Base-by-base conservation (phyloP, 2,113 vertebrate species). In the Blennius ocellaris region DNA sequence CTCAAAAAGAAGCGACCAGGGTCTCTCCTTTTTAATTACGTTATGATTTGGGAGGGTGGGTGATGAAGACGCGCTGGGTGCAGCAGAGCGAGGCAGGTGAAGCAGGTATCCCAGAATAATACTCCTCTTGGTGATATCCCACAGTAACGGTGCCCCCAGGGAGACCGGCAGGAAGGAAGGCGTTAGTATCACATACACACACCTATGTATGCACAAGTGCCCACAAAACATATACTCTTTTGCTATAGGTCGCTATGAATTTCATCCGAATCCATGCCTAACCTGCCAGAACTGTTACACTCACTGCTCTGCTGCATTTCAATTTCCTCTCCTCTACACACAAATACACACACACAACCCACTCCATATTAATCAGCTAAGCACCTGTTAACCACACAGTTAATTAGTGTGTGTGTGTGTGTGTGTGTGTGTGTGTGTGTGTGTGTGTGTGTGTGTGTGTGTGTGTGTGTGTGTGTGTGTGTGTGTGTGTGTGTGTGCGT, bases 341-440 rank as follows among this genome's bases (percentile, higher is more conserved):
- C 44, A 38, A 56, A 48, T 75, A n/a, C 50, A 40, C 15, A 21
- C 44, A 38, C 60, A 48, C 61, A 59, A 66, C 50, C 11, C 50
- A 15, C 82, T 89, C 73, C 84, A 88, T 88, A 92, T 90, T 91
- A 89, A 91, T 91, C 78, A 84, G 85, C 73, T 84, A 73, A 78
- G 65, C 89, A 90, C 86, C 90, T 89, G 90, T 90, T 90, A 92
- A 88, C 85, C 86, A 90, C 71, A 87, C n/a, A n/a, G 79, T 90
- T 92, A 91, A 92, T 92, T n/a, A n/a, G n/a, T n/a, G n/a, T n/a
- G n/a, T n/a, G n/a, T n/a, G n/a, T 84, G 51, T 11, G 45, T 67
- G 60, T 82, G 85, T 71, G 73, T 72, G 71, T 72, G 8, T 2
- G 54, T 72, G 37, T 86, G 11, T 30, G 21, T 30, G 21, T 30